Evolutionary conservation across 1,140 invertebrate species (phyloP), one percentile per base, ranked within the genome.

Genomic region (Daktulosphaira vitifoliae): DNA sequence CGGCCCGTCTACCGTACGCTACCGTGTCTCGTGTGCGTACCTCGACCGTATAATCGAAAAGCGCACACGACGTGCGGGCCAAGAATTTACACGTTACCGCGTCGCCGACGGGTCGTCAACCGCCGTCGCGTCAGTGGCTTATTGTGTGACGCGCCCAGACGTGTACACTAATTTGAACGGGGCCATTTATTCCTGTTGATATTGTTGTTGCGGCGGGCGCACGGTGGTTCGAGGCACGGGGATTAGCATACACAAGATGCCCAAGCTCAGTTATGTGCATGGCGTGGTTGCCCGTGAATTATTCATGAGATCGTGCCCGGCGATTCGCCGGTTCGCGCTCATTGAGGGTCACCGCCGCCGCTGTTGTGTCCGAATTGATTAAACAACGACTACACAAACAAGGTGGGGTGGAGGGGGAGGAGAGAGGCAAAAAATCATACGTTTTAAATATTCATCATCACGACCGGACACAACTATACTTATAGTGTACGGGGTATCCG

Each of bases 381-480:
- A 62, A 62, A 62, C 56, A n/a, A 46, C 56, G 56, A 62, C 23
- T 37, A 20, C 18, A 38, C 8, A 11, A 7, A 38, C 15, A 39
- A 56, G 6, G 13, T 23, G 3, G 1, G 23, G 15, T 50, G 5
- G 38, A 23, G 15, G 38, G 33, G 39, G 23, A 44, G 26, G 38
- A 22, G 38, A 33, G 29, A 33, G 29, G 11, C 11, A 33, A 42
- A 56, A 42, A 56, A 11, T 42, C 16, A 11, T 20, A 62, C 56
- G 25, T 62, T 62, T 33, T 62, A 62, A 62, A 62, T 62, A 62
- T 62, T 62, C 56, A 62, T 62, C 56, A 62, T 62, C 56, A 62
- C 56, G 56, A 62, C 42, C 56, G 56, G 56, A 62, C 56, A 62
- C 39, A 54, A 37, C 39, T 39, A 37, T 13, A 37, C 33, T 7